phyloP scores from a whole-genome alignment of 2,113 vertebrate genomes.

The Callospermophilus lateralis region DNA sequence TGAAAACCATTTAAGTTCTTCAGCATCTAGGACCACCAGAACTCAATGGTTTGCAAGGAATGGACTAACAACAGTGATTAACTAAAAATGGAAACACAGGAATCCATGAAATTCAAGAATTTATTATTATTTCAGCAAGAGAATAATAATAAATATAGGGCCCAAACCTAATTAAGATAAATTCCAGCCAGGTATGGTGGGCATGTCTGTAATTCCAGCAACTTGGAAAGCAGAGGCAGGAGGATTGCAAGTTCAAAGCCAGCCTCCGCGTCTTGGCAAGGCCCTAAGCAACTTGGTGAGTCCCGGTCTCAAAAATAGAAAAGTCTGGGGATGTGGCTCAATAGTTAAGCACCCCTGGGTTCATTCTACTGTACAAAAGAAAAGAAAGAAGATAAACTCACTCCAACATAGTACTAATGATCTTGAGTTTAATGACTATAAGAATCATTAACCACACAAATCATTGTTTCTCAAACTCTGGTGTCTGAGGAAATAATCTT shows the following conservation, averaged over 20 bases:
- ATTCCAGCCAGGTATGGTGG: not conserved
- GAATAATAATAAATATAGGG: not conserved
- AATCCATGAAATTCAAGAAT: not conserved
- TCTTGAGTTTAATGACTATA: not conserved
- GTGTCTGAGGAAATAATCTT: not conserved
- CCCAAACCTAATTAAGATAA: slow-evolving; percentile 23
- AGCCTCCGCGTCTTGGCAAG: too few species aligned
- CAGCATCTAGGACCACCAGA: not conserved
- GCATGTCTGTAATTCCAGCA: too few species aligned
- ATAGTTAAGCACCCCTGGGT: too few species aligned
- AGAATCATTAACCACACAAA: not conserved
- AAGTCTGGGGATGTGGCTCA: too few species aligned
- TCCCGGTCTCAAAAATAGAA: too few species aligned
- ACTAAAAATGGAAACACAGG: not conserved
- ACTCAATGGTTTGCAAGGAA: not conserved
- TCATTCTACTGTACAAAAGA: too few species aligned
- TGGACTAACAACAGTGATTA: not conserved
- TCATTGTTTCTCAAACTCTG: slow-evolving; percentile 22
- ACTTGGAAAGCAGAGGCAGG: too few species aligned
- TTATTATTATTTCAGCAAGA: not conserved
- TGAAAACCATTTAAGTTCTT: slow-evolving; percentile 1
- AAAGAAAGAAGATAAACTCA: too few species aligned
- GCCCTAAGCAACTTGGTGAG: too few species aligned
- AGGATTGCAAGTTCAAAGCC: too few species aligned
- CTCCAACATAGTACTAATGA: not conserved